A percentile compares a stretch with the other conserved stretches of the same genome.
Evolutionary conservation across 1,140 invertebrate species (phyloP).

Genomic region (Probaryconus sp.): DNA sequence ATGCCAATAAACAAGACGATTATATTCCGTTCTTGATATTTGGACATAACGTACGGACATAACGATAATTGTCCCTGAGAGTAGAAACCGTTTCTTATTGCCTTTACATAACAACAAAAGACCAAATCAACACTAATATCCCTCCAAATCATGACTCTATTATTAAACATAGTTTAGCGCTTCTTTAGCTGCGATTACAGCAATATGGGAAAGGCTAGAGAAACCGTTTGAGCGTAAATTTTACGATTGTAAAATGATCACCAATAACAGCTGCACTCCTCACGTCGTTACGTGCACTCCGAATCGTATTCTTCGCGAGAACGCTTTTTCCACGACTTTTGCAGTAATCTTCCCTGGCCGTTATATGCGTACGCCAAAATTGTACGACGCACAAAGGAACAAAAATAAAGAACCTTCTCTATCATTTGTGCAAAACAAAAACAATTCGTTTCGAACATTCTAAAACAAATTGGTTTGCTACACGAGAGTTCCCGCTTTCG

Average conservation of each 20-base stretch:
- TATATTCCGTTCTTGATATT: conserved; percentile 51
- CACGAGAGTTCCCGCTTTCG: no score
- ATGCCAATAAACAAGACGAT: conserved; percentile 48
- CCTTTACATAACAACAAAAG: conserved; percentile 55
- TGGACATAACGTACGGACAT: conserved; percentile 36
- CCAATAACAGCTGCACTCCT: conserved; percentile 49
- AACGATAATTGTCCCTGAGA: conserved; percentile 21
- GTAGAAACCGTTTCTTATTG: conserved; percentile 21
- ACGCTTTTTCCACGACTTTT: conserved; percentile 31
- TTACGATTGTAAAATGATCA: conserved; percentile 56
- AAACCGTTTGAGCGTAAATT: conserved; percentile 33
- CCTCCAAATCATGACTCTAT: conserved; percentile 46
- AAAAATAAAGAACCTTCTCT: conserved; percentile 1
- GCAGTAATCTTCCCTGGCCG: conserved; percentile 12
- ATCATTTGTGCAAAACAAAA: no score
- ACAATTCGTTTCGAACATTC: no score
- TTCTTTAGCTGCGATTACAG: conserved; percentile 28
- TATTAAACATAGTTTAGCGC: conserved; percentile 52
- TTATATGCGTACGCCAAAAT: conserved; percentile 31
- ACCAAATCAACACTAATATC: conserved; percentile 43
- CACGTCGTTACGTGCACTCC: conserved; percentile 43
- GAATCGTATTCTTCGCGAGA: conserved; percentile 29
- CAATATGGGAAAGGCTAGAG: conserved; percentile 17
- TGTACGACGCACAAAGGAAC: conserved; percentile 22
- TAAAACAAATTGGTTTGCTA: no score